Evolutionary conservation across 1,140 invertebrate genomes (phyloP).

Genomic region (Ladona fulva): DNA sequence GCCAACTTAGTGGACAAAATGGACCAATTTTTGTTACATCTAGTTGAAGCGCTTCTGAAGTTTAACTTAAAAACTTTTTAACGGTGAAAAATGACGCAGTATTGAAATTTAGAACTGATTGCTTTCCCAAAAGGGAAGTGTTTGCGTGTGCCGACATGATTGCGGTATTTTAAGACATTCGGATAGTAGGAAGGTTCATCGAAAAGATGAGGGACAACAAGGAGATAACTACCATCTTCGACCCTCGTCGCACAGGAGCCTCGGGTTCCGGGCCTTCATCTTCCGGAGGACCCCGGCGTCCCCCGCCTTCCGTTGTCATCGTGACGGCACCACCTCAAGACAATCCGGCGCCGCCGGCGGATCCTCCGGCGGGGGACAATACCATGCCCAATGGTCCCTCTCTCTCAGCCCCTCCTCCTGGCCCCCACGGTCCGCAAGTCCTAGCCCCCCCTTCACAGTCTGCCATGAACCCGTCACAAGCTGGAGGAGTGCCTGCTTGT

Average conservation of each 20-base stretch:
- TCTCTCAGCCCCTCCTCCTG: not conserved
- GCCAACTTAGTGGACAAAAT: no score
- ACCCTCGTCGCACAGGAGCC: not conserved
- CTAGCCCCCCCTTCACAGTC: not conserved
- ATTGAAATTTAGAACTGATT: no score
- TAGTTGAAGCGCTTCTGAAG: no score
- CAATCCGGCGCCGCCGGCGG: not conserved
- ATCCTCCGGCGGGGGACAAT: not conserved
- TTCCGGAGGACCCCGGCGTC: not conserved
- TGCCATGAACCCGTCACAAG: not conserved
- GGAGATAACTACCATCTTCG: not conserved
- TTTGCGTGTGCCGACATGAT: no score
- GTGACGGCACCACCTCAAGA: not conserved
- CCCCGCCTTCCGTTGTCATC: not conserved
- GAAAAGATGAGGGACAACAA: not conserved
- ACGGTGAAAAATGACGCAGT: no score
- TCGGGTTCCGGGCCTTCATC: not conserved
- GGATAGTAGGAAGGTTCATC: no score
- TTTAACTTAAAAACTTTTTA: no score
- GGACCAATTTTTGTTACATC: no score
- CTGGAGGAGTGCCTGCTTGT: not conserved
- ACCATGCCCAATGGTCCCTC: not conserved
- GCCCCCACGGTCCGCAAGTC: not conserved
- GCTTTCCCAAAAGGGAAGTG: no score
- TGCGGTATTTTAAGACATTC: no score